These are phyloP conservation scores for Dexiosoma caninum DNA, from an alignment of 2,888 invertebrate genomes.

Conservation along the genomic window DNA sequence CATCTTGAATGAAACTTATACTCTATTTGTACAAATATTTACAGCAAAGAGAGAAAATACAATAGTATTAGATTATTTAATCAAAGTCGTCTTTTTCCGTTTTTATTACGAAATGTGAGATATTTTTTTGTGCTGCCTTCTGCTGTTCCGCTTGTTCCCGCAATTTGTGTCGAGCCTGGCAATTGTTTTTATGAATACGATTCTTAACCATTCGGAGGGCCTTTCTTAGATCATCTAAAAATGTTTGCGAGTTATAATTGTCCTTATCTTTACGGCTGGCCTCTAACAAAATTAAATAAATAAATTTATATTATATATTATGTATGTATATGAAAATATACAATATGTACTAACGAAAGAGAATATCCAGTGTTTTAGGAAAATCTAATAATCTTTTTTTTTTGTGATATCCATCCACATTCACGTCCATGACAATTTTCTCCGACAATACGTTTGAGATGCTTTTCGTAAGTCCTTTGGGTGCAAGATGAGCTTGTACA, in stretches of 20 bases:
- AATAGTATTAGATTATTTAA: neutral
- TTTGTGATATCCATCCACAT: conserved; percentile 53
- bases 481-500: conserved; percentile 29
- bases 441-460: conserved; percentile 44
- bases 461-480: conserved; percentile 42
- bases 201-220: conserved; percentile 41
- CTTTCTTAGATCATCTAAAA: conserved; percentile 38
- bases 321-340: neutral
- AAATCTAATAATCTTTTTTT: conserved; percentile 44
- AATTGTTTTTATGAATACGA: conserved; percentile 54
- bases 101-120: conserved; percentile 30
- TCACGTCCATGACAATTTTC: conserved; percentile 36
- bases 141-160: conserved; percentile 8
- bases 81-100: conserved; percentile 45
- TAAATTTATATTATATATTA: neutral
- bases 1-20: neutral
- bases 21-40: conserved; percentile 36
- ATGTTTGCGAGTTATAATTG: conserved; percentile 4
- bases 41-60: neutral
- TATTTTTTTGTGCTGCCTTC: neutral
- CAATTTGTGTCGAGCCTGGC: conserved; percentile 48
- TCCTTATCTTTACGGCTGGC: conserved; percentile 33
- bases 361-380: conserved; percentile 40
- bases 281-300: neutral
- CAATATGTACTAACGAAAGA: conserved; percentile 48